These are phyloP conservation scores for Euplagia quadripunctaria DNA, from an alignment of 2,888 invertebrate species.

Conservation along the genomic window DNA sequence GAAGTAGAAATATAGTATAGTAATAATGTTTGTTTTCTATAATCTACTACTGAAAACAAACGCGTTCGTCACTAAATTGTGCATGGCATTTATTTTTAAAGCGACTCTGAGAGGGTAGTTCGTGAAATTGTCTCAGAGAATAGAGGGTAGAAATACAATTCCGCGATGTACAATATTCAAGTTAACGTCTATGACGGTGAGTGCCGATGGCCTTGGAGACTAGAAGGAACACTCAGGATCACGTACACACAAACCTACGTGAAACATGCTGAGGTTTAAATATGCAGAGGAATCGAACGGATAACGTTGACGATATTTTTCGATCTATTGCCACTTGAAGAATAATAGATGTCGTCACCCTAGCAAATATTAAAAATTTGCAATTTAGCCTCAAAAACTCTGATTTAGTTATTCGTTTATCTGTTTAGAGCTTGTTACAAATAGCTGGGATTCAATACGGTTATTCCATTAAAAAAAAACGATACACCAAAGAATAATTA, in stretches of 20 bases:
- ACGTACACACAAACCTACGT: slow-evolving; percentile 3
- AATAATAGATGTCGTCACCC: too few relatives aligned
- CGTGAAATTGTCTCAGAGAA: slow-evolving; percentile 21
- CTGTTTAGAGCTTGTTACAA: too few relatives aligned
- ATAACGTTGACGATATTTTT: too few relatives aligned
- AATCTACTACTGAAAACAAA: background rate
- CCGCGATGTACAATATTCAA: slow-evolving; percentile 27
- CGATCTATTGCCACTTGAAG: too few relatives aligned
- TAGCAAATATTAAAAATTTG: too few relatives aligned
- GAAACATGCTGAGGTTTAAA: background rate
- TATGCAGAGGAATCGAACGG: background rate
- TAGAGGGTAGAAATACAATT: slow-evolving; percentile 23
- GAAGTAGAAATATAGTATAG: background rate
- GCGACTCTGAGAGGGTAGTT: slow-evolving; percentile 16
- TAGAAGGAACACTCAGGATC: slow-evolving; percentile 7
- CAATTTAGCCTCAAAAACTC: too few relatives aligned
- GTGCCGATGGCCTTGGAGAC: slow-evolving; percentile 11
- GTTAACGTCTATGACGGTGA: slow-evolving; percentile 28
- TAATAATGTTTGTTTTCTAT: background rate
- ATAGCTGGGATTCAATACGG: too few relatives aligned
- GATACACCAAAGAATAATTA: too few relatives aligned
- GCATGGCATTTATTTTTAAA: slow-evolving; percentile 39
- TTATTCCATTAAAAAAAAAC: too few relatives aligned
- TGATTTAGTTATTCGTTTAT: too few relatives aligned
- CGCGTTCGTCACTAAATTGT: background rate